phyloP scores from a whole-genome alignment of 1,140 invertebrate genomes.

The Brachystomella parvula region DNA sequence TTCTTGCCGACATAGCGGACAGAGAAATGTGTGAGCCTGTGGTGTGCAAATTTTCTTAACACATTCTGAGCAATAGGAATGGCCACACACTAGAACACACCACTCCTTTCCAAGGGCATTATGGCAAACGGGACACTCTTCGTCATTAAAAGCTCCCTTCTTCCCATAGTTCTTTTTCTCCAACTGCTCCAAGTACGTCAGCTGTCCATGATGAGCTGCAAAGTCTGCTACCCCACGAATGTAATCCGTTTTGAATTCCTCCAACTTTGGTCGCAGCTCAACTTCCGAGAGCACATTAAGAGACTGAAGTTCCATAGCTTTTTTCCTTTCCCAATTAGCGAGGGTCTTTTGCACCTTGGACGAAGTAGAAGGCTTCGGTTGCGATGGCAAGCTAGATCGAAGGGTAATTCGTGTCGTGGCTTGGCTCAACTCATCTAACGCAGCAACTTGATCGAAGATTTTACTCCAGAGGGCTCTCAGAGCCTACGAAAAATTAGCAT shows the following conservation, averaged over 20 bases:
- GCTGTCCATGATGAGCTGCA: constrained; percentile 47
- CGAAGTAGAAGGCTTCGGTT: too few relatives aligned
- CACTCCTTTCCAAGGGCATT: constrained; percentile 51
- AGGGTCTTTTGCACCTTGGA: constrained; percentile 36
- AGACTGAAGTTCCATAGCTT: constrained; percentile 30
- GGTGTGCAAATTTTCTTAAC: constrained; percentile 41
- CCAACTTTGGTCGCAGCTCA: constrained; percentile 44
- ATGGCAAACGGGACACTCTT: constrained; percentile 64
- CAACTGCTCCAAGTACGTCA: constrained; percentile 50
- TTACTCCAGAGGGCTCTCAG: constrained; percentile 54
- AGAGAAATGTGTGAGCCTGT: constrained; percentile 41
- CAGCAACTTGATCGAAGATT: constrained; percentile 52
- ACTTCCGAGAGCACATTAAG: constrained; percentile 47
- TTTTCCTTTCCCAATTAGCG: constrained; percentile 26
- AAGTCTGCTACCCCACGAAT: constrained; percentile 39
- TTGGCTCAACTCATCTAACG: constrained; percentile 66
- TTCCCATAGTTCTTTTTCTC: constrained; percentile 44
- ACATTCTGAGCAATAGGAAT: constrained; percentile 59
- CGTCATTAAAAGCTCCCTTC: constrained; percentile 47
- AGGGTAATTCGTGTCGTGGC: constrained; percentile 57
- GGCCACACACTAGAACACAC: constrained; percentile 60
- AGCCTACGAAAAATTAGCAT: constrained; percentile 35
- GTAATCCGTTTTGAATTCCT: constrained; percentile 39
- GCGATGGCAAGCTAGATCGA: constrained; percentile 19
- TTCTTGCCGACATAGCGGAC: constrained; percentile 58